Percentiles rank a stretch among this genome's conserved stretches.
These are phyloP conservation scores for Clusia tigrina DNA, from an alignment of 2,888 invertebrate genomes.

Conservation along the genomic window DNA sequence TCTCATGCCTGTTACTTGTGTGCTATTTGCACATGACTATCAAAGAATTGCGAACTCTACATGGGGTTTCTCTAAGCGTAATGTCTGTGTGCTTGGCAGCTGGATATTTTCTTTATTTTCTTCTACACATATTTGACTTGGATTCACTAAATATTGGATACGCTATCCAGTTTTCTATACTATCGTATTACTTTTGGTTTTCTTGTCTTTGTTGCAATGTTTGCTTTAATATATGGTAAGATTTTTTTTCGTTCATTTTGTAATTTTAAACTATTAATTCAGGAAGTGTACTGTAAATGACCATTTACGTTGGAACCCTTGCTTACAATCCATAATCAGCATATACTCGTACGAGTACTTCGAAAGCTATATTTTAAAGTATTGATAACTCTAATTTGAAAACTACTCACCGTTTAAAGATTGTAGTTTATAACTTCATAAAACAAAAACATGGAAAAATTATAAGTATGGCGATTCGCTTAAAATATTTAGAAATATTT, in stretches of 20 bases:
- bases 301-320: too few relatives aligned
- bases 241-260: not conserved
- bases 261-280: too few relatives aligned
- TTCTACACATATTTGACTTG: conserved; percentile 57
- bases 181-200: conserved; percentile 62
- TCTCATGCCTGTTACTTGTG: conserved; percentile 57
- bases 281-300: too few relatives aligned
- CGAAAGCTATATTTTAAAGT: too few relatives aligned
- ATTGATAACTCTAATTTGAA: too few relatives aligned
- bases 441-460: too few relatives aligned
- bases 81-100: conserved; percentile 59
- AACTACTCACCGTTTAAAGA: too few relatives aligned
- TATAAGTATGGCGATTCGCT: too few relatives aligned
- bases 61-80: conserved; percentile 59
- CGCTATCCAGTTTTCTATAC: conserved; percentile 59
- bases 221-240: conserved; percentile 59
- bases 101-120: conserved; percentile 57
- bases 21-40: conserved; percentile 55
- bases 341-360: too few relatives aligned
- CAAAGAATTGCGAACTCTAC: conserved; percentile 53
- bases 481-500: too few relatives aligned
- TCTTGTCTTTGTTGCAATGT: conserved; percentile 60
- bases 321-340: too few relatives aligned
- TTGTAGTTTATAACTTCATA: too few relatives aligned
- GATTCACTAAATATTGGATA: conserved; percentile 54